Percentiles rank a stretch among this genome's conserved stretches.
Conservation (phyloP, 2,113 vertebrate genomes). For the Seriola dumerili region DNA sequence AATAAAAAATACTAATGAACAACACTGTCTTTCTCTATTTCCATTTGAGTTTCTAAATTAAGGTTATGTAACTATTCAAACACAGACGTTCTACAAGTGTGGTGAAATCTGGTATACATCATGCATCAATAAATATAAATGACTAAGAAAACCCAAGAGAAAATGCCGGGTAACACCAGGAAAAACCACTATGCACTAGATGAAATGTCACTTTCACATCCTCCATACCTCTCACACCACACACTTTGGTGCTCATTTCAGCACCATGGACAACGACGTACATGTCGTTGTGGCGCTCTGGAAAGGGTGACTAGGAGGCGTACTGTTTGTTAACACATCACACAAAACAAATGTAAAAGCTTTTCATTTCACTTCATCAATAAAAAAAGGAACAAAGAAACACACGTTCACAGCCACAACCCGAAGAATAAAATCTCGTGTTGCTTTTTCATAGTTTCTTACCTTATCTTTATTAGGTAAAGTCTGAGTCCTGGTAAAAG, state of each 20-base stretch:
- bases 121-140: too few species aligned
- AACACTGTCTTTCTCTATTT: not conserved
- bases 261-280: slow-evolving; percentile 46
- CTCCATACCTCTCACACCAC: not conserved
- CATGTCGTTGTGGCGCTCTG: not conserved
- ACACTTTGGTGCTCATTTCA: slow-evolving; percentile 2
- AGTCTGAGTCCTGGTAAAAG: slow-evolving; percentile 71
- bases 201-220: not conserved
- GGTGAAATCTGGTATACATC: too few species aligned
- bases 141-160: not conserved
- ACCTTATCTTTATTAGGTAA: slow-evolving; percentile 68
- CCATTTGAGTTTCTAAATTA: not conserved
- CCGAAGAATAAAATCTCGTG: not conserved
- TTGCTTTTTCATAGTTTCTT: slow-evolving; percentile 24
- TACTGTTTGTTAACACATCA: not conserved
- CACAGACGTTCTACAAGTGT: too few species aligned
- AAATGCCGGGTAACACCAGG: not conserved
- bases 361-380: not conserved
- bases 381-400: not conserved
- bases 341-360: not conserved
- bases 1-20: not conserved
- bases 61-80: not conserved
- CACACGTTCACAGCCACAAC: not conserved
- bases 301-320: not conserved
- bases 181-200: not conserved